phyloP scores from a whole-genome alignment of 2,797 vertebrate species.

The Tadarida brasiliensis region DNA sequence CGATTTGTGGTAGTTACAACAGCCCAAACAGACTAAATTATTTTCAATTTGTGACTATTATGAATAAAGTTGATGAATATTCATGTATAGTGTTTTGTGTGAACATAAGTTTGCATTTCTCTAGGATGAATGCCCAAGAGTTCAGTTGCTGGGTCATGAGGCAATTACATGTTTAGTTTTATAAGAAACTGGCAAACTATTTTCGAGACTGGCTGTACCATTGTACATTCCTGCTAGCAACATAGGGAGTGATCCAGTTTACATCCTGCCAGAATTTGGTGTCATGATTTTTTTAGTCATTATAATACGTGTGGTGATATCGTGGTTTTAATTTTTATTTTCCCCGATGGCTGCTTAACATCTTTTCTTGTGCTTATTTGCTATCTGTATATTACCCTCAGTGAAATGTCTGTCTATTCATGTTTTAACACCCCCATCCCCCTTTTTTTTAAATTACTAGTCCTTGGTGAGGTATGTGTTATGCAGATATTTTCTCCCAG shows the following conservation, averaged over 20 bases:
- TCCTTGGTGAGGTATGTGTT: neutral
- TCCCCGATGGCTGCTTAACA: neutral
- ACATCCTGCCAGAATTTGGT: neutral
- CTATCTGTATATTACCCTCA: no score
- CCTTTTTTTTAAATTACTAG: neutral
- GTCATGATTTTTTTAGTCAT: neutral
- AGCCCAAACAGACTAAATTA: no score
- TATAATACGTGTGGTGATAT: neutral
- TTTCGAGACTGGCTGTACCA: no score
- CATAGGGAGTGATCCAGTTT: neutral
- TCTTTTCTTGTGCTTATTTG: neutral
- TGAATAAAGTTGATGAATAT: no score
- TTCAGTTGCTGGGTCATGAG: no score
- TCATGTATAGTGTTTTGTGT: no score
- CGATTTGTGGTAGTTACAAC: no score
- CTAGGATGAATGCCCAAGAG: no score
- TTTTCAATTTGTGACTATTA: no score
- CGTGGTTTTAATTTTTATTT: neutral
- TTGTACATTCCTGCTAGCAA: neutral
- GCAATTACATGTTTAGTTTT: no score
- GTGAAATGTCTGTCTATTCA: neutral
- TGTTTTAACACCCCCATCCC: neutral
- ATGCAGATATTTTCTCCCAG: neutral
- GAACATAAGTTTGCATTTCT: no score
- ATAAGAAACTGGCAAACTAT: no score